Evolutionary conservation across 1,140 invertebrate genomes (phyloP).

Genomic region (Oreohelix idahoensis): DNA sequence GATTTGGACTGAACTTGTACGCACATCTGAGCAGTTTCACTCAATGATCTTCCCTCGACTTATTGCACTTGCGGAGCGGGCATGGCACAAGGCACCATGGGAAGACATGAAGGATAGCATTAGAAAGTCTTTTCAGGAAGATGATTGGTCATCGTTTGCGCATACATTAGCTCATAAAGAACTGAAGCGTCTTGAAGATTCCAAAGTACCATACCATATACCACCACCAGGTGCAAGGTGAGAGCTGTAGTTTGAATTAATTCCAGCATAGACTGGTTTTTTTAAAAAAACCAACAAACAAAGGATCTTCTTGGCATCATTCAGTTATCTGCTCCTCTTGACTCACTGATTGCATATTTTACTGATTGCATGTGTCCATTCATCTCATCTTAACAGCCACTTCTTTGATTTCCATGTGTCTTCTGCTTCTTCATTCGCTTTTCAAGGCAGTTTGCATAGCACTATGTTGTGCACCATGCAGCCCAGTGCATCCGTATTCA

Average conservation of each 20-base stretch:
- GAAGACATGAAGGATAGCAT: conserved; percentile 47
- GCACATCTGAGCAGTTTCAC: conserved; percentile 58
- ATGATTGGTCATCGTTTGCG: conserved; percentile 59
- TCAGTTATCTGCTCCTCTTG: no score
- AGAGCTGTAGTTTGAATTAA: neutral
- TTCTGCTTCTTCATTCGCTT: no score
- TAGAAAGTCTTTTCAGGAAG: conserved; percentile 26
- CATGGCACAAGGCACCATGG: conserved; percentile 65
- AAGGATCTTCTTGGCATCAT: no score
- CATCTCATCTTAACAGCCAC: no score
- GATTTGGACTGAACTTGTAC: conserved; percentile 62
- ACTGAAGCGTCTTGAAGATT: conserved; percentile 54
- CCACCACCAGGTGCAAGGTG: conserved; percentile 63
- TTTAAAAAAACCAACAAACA: no score
- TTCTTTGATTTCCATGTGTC: no score
- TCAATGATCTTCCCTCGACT: conserved; percentile 64
- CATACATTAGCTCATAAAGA: conserved; percentile 56
- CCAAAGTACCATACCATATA: conserved; percentile 55
- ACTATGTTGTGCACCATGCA: no score
- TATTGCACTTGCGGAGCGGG: conserved; percentile 63
- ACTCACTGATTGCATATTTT: no score
- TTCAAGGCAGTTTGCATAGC: no score
- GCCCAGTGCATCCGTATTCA: no score
- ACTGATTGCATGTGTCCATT: no score
- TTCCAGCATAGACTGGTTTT: neutral